These are phyloP conservation scores for Lagocephalus sceleratus DNA, from an alignment of 2,797 vertebrate genomes.

Conservation along the genomic window DNA sequence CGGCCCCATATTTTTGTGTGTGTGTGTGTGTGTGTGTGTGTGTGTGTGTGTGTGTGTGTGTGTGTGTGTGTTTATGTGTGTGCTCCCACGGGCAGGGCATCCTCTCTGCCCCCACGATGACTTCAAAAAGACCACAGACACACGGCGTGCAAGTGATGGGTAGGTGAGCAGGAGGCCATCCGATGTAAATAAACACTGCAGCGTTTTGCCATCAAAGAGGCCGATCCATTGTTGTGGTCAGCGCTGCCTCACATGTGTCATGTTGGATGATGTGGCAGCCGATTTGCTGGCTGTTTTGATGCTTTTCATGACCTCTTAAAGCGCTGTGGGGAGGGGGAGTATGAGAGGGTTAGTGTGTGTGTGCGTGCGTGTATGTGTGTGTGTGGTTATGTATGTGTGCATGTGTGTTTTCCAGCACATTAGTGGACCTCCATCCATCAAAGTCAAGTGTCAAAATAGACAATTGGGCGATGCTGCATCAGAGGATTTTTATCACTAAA, in stretches of 20 bases:
- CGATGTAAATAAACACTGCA: slow-evolving; percentile 70
- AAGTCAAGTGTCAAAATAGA: slow-evolving; percentile 74
- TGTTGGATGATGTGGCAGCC: slow-evolving; percentile 64
- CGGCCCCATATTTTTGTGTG: no score
- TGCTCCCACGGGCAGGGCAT: slow-evolving; percentile 28
- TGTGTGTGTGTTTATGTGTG: slow-evolving; percentile 3
- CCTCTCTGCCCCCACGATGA: slow-evolving; percentile 10
- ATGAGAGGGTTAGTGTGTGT: background rate
- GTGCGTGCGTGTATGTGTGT: background rate
- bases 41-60: no score
- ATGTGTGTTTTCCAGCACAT: slow-evolving; percentile 64
- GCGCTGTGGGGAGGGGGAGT: slow-evolving; percentile 52
- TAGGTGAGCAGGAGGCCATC: slow-evolving; percentile 38
- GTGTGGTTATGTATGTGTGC: background rate
- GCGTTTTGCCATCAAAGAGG: slow-evolving; percentile 64
- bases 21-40: no score
- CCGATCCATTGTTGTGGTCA: slow-evolving; percentile 74
- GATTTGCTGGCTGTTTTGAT: slow-evolving; percentile 69
- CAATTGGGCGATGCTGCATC: slow-evolving; percentile 50
- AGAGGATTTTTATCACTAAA: slow-evolving; percentile 37
- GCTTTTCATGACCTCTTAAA: slow-evolving; percentile 72
- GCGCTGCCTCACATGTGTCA: slow-evolving; percentile 72
- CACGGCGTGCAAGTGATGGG: slow-evolving; percentile 41
- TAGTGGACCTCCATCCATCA: slow-evolving; percentile 71
- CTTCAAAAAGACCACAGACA: slow-evolving; percentile 20